Conservation (phyloP, 92 coral and sea anemone genomes). For the Phenganax stokvisi region DNA sequence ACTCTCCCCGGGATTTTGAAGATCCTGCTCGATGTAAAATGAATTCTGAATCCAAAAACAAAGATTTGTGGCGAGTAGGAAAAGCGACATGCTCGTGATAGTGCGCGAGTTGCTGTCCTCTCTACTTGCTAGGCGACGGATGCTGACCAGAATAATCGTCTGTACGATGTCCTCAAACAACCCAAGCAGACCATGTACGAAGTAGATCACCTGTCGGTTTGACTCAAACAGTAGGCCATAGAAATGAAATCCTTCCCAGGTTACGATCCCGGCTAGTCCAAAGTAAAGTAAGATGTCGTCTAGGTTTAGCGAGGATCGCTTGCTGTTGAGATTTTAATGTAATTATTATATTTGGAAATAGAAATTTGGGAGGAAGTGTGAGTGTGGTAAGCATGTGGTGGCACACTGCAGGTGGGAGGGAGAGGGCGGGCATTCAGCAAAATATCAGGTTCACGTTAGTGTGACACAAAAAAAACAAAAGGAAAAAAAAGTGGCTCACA, state of each 20-base stretch:
- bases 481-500: too few species aligned
- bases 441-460: background rate
- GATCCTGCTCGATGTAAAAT: conserved; percentile 9
- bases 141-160: conserved; percentile 26
- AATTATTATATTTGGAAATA: background rate
- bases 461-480: background rate
- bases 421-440: background rate
- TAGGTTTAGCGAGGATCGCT: conserved; percentile 6
- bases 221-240: background rate
- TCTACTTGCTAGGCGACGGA: conserved; percentile 7
- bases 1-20: conserved; percentile 22
- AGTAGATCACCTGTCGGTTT: background rate
- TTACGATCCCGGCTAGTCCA: conserved; percentile 13
- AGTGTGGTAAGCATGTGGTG: background rate
- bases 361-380: background rate
- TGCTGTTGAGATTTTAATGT: background rate
- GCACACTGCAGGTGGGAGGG: background rate
- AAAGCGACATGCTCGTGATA: conserved; percentile 8
- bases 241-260: conserved; percentile 37
- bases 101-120: conserved; percentile 5
- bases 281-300: conserved; percentile 30
- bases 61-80: conserved; percentile 32
- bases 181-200: conserved; percentile 19
- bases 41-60: conserved; percentile 25
- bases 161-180: conserved; percentile 1